Evolutionary conservation across 2,797 vertebrate species (phyloP).

Genomic region (Pseudocheirus occidentalis): DNA sequence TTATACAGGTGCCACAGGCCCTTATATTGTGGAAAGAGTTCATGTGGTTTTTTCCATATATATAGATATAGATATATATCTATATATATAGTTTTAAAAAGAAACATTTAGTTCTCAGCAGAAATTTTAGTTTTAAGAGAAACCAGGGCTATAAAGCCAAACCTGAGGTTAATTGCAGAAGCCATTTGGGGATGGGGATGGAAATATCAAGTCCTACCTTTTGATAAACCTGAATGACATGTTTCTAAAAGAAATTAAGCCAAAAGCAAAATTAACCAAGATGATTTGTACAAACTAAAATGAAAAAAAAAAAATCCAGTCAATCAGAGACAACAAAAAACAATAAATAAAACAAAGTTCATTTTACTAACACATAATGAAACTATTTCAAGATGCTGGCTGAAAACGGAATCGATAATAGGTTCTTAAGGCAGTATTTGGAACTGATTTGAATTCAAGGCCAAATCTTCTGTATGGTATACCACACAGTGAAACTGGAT

Average conservation of each 20-base stretch:
- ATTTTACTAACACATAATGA: conserved; percentile 66
- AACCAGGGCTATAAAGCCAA: conserved; percentile 87
- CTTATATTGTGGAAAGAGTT: conserved; percentile 82
- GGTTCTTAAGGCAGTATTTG: neutral
- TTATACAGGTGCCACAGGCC: conserved; percentile 78
- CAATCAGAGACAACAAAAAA: conserved; percentile 78
- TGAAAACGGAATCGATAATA: conserved; percentile 56
- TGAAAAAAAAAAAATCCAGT: conserved; percentile 82
- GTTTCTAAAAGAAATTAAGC: conserved; percentile 98
- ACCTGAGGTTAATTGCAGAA: conserved; percentile 87
- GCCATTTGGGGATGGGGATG: conserved; percentile 78
- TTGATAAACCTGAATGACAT: conserved; percentile 99
- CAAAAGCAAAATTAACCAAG: conserved; percentile 88
- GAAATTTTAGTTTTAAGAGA: conserved; percentile 88
- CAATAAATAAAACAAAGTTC: conserved; percentile 49
- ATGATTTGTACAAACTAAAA: conserved; percentile 81
- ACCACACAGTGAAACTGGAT: neutral
- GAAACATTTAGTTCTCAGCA: conserved; percentile 88
- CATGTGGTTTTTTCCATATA: conserved; percentile 80
- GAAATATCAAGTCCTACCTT: conserved; percentile 94
- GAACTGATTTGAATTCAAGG: neutral
- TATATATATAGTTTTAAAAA: conserved; percentile 62
- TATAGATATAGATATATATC: neutral
- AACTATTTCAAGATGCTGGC: conserved; percentile 68
- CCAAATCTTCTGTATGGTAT: neutral